phyloP scores from a whole-genome alignment of 2,888 invertebrate species.

The Mesorhabditis belari region DNA sequence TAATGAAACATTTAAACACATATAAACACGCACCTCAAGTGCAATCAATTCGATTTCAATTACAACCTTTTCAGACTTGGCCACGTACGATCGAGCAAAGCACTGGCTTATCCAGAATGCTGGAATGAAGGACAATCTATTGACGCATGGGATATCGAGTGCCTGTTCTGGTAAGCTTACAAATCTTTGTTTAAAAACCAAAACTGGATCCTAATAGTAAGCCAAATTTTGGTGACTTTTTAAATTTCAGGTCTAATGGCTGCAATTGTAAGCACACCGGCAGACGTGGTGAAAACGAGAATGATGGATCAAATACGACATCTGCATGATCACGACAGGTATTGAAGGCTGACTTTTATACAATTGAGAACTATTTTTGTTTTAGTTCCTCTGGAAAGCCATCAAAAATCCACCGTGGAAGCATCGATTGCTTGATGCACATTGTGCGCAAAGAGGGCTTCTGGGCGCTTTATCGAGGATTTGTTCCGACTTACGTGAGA shows the following conservation, averaged over 20 bases:
- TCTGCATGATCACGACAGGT: slow-evolving; percentile 26
- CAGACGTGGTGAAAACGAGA: slow-evolving; percentile 85
- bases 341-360: neutral
- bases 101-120: slow-evolving; percentile 61
- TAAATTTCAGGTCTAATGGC: slow-evolving; percentile 64
- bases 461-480: slow-evolving; percentile 65
- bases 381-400: slow-evolving; percentile 35
- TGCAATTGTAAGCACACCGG: slow-evolving; percentile 80
- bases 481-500: slow-evolving; percentile 64
- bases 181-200: neutral
- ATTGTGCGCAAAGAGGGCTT: slow-evolving; percentile 63
- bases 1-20: too few species aligned
- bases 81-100: slow-evolving; percentile 80
- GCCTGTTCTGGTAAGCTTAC: slow-evolving; percentile 26
- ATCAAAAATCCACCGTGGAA: slow-evolving; percentile 68
- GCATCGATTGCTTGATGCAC: slow-evolving; percentile 74
- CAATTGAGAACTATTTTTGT: neutral
- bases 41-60: neutral
- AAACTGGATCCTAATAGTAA: too few species aligned
- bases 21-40: too few species aligned
- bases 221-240: too few species aligned
- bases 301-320: slow-evolving; percentile 78
- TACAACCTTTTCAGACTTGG: slow-evolving; percentile 64
- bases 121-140: slow-evolving; percentile 63
- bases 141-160: slow-evolving; percentile 70